Percentiles rank a stretch among this genome's conserved stretches.
phyloP scores from a whole-genome alignment of 2,113 vertebrate genomes.

The Serinus canaria region DNA sequence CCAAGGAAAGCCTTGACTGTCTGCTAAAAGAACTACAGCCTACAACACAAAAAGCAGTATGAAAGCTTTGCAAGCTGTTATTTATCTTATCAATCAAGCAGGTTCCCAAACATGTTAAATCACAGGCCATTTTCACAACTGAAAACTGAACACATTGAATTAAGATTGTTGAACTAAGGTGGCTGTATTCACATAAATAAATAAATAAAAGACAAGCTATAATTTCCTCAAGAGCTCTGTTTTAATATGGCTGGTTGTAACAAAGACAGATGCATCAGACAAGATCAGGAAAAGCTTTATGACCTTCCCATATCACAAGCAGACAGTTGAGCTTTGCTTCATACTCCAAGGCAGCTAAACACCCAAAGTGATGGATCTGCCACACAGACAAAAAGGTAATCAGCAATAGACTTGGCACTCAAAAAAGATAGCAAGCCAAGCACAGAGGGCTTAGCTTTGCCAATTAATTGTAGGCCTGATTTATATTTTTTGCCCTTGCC shows the following conservation, averaged over 20 bases:
- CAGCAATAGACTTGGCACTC: background rate
- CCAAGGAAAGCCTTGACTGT: background rate
- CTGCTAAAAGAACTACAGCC: background rate
- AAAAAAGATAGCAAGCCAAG: background rate
- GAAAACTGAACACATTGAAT: background rate
- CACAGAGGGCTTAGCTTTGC: background rate
- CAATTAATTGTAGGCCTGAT: background rate
- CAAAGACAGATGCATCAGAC: background rate
- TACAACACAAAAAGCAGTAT: background rate
- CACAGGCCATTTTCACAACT: background rate
- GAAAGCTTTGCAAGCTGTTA: background rate
- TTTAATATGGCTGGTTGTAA: background rate
- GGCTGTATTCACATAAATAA: background rate
- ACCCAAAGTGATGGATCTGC: background rate
- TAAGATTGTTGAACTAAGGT: background rate
- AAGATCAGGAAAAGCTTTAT: background rate
- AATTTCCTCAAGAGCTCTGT: background rate
- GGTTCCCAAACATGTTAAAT: background rate
- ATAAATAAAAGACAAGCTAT: background rate
- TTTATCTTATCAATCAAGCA: background rate
- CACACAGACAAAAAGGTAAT: background rate
- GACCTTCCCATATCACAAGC: background rate
- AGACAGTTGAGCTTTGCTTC: background rate
- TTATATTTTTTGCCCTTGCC: background rate
- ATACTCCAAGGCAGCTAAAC: background rate